Evolutionary conservation across 2,888 invertebrate genomes (phyloP).

Genomic region (Hypselothyrea guttata): DNA sequence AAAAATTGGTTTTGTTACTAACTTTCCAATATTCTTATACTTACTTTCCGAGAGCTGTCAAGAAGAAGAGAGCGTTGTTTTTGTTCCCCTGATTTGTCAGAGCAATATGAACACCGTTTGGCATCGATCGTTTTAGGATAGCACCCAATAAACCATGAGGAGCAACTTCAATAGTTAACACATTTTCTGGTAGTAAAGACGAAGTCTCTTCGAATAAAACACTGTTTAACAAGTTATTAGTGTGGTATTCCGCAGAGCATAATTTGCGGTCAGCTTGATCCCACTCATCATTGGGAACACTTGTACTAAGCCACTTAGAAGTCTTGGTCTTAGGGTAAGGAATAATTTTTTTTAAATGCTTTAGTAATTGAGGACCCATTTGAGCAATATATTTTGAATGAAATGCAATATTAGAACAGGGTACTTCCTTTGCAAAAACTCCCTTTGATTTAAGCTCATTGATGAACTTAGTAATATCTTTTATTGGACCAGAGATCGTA

Average conservation of each 20-base stretch:
- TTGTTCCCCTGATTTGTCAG: slow-evolving; percentile 85
- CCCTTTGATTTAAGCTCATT: slow-evolving; percentile 86
- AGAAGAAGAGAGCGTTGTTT: slow-evolving; percentile 81
- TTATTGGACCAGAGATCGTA: slow-evolving; percentile 92
- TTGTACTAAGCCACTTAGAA: slow-evolving; percentile 92
- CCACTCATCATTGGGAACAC: slow-evolving; percentile 89
- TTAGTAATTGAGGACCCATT: too few species aligned
- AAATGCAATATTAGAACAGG: too few species aligned
- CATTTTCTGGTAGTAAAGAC: too few species aligned
- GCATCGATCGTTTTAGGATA: too few species aligned
- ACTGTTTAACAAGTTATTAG: too few species aligned
- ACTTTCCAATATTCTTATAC: too few species aligned
- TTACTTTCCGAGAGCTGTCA: slow-evolving; percentile 83
- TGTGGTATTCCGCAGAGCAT: slow-evolving; percentile 89
- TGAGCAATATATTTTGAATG: too few species aligned
- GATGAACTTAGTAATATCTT: slow-evolving; percentile 86
- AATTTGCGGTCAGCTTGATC: slow-evolving; percentile 85
- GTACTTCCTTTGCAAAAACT: slow-evolving; percentile 90
- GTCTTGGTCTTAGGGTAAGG: slow-evolving; percentile 87
- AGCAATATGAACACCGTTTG: slow-evolving; percentile 84
- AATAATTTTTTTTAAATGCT: slow-evolving; percentile 86
- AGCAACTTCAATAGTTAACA: too few species aligned
- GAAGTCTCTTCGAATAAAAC: too few species aligned
- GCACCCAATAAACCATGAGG: too few species aligned
- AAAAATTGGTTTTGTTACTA: too few species aligned